phyloP scores from a whole-genome alignment of 2,797 vertebrate species.

The Onychomys torridus region DNA sequence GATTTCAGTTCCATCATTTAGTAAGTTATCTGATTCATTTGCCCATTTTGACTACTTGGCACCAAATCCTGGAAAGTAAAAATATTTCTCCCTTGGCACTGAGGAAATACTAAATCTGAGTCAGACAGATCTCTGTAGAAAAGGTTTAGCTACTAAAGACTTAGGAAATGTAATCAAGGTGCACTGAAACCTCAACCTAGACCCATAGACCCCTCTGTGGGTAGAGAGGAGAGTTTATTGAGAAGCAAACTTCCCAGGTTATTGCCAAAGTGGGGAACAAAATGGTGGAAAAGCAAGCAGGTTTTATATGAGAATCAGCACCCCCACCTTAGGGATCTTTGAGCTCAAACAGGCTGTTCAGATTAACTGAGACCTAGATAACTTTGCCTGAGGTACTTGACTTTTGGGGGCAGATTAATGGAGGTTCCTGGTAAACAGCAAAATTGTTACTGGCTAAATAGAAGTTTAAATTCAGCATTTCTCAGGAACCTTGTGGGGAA shows the following conservation, averaged over 20 bases:
- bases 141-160: background rate
- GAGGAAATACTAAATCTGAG: background rate
- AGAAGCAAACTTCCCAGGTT: background rate
- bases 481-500: background rate
- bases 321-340: background rate
- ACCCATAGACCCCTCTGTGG: background rate
- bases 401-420: background rate
- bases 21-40: background rate
- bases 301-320: background rate
- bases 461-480: background rate
- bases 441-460: background rate
- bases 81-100: slow-evolving; percentile 5
- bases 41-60: background rate
- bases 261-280: background rate
- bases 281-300: background rate
- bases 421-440: background rate
- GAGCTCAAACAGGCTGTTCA: background rate
- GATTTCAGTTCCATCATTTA: slow-evolving; percentile 13
- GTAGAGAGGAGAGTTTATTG: background rate
- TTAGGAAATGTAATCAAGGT: background rate
- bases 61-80: background rate
- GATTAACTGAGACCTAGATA: background rate
- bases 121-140: background rate
- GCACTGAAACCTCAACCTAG: background rate
- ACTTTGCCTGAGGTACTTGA: background rate